Evolutionary conservation across 30 jellyfish, hydroid and myxozoan species (phyloP).

Genomic region (Aurelia sp.): DNA sequence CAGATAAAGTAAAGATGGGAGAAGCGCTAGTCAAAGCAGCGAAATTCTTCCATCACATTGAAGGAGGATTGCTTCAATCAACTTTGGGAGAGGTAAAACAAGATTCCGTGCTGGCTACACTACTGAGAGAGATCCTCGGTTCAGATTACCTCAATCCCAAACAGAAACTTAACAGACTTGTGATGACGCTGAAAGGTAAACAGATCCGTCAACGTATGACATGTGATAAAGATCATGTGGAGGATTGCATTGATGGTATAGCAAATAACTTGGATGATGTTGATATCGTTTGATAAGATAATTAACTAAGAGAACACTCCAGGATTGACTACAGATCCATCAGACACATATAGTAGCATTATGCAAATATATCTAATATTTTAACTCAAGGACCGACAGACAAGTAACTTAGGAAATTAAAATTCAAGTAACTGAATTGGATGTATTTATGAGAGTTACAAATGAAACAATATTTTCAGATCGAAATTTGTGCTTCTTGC

Average conservation of each 20-base stretch:
- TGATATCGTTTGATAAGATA: too few relatives aligned
- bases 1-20: neutral
- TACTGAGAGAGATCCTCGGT: constrained; percentile 1
- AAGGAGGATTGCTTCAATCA: constrained; percentile 32
- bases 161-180: neutral
- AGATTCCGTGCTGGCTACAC: neutral
- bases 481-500: too few relatives aligned
- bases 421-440: too few relatives aligned
- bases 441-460: too few relatives aligned
- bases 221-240: constrained; percentile 9
- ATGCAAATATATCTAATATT: too few relatives aligned
- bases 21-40: constrained; percentile 33
- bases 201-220: neutral
- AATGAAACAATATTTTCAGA: too few relatives aligned
- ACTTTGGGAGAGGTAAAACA: constrained; percentile 11
- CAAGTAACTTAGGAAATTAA: too few relatives aligned
- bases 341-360: too few relatives aligned
- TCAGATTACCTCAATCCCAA: neutral
- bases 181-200: constrained; percentile 2
- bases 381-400: too few relatives aligned
- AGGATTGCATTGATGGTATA: constrained; percentile 4
- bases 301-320: too few relatives aligned
- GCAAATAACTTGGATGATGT: too few relatives aligned
- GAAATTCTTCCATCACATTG: constrained; percentile 31
- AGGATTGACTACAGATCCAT: too few relatives aligned